phyloP scores from a whole-genome alignment of 2,888 invertebrate species.

The Hymenopus coronatus region DNA sequence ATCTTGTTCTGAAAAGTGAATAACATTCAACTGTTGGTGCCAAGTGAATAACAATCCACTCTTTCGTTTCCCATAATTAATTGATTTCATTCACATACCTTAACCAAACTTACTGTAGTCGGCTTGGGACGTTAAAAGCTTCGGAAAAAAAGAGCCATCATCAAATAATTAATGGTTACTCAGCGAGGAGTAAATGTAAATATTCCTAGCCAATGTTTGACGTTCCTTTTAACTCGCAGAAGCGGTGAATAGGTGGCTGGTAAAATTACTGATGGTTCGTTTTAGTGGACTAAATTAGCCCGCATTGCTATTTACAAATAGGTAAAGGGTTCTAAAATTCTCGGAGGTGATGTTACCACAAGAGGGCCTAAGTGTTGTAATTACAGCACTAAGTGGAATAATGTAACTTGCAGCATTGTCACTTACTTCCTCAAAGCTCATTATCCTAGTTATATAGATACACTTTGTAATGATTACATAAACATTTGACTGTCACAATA shows the following conservation, averaged over 20 bases:
- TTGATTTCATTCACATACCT: neutral
- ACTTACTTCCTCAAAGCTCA: neutral
- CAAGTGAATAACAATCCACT: neutral
- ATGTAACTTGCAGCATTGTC: neutral
- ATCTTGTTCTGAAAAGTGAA: neutral
- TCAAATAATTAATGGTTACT: neutral
- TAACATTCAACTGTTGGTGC: neutral
- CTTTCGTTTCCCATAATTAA: neutral
- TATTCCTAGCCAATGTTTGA: neutral
- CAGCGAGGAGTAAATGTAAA: neutral
- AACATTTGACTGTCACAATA: no score
- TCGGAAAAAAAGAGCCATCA: neutral
- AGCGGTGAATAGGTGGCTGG: neutral
- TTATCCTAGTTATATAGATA: no score
- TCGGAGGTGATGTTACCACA: neutral
- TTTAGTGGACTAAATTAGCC: neutral
- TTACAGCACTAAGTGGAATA: neutral
- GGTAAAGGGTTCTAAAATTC: neutral
- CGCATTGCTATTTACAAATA: neutral
- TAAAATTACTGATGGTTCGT: neutral
- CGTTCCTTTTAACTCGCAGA: neutral
- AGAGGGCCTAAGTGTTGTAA: neutral
- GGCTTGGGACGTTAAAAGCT: neutral
- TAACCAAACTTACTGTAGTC: neutral
- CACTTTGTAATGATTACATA: no score